Conservation (phyloP, 2,113 vertebrate species). For the Morone chrysops region DNA sequence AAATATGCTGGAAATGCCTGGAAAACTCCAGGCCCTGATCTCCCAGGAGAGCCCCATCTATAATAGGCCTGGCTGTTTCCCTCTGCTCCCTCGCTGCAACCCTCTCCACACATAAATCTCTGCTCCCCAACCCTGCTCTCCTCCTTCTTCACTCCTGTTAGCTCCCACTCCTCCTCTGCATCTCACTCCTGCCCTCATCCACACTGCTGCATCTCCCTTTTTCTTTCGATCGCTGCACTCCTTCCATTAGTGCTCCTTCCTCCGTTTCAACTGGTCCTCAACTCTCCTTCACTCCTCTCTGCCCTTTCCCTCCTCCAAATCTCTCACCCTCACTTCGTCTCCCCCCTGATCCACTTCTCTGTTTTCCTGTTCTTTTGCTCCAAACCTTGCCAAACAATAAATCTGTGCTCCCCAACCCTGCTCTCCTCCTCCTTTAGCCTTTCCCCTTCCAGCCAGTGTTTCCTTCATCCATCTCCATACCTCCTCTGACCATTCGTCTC, state of each 20-base stretch:
- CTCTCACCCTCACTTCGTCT: not conserved
- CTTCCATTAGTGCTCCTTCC: not conserved
- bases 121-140: slow-evolving; percentile 50
- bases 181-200: slow-evolving; percentile 31
- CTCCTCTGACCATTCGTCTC: slow-evolving; percentile 33
- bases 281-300: not conserved
- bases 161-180: slow-evolving; percentile 51
- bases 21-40: slow-evolving; percentile 63
- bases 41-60: slow-evolving; percentile 75
- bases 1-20: slow-evolving; percentile 71
- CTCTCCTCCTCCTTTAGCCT: not conserved
- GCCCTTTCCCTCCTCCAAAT: not conserved
- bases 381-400: not conserved
- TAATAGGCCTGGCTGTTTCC: slow-evolving; percentile 73
- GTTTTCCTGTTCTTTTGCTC: not conserved
- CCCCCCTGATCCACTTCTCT: not conserved
- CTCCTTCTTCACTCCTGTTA: slow-evolving; percentile 38
- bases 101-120: slow-evolving; percentile 74
- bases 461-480: not conserved
- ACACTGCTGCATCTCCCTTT: not conserved
- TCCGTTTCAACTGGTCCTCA: slow-evolving; percentile 16
- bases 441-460: not conserved
- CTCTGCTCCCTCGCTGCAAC: slow-evolving; percentile 59
- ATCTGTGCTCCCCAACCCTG: not conserved
- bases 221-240: not conserved